A percentile compares a stretch with the other conserved stretches of the same genome.
phyloP scores from a whole-genome alignment of 2,888 invertebrate genomes.

The Latrodectus hesperus region DNA sequence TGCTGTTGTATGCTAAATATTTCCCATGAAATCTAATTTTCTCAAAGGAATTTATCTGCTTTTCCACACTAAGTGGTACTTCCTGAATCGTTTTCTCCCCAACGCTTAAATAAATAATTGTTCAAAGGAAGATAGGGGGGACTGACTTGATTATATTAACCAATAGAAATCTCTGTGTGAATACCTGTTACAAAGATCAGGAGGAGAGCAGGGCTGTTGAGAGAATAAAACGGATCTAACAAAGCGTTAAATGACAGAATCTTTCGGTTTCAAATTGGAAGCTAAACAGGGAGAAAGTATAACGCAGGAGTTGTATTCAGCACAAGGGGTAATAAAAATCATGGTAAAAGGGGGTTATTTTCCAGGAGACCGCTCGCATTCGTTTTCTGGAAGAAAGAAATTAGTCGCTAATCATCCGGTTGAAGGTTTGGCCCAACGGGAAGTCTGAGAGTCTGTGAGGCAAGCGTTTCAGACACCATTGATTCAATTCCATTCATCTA shows the following conservation, averaged over 20 bases:
- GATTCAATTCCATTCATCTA: constrained; percentile 57
- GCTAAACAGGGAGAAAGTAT: constrained; percentile 19
- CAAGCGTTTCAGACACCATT: constrained; percentile 39
- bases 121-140: no score
- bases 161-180: no score
- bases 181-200: no score
- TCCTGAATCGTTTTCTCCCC: no score
- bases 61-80: no score
- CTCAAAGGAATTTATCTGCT: no score
- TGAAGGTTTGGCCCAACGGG: constrained; percentile 25
- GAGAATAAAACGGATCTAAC: constrained; percentile 55
- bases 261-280: constrained; percentile 8
- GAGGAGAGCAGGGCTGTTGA: not conserved
- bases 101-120: no score
- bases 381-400: constrained; percentile 43
- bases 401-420: constrained; percentile 59
- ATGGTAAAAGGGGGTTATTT: constrained; percentile 14
- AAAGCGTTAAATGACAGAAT: constrained; percentile 37
- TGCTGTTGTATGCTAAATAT: no score
- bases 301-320: not conserved
- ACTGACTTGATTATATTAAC: no score
- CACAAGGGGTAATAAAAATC: constrained; percentile 31
- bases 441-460: constrained; percentile 1
- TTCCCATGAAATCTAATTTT: no score
- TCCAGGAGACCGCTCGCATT: constrained; percentile 25